Evolutionary conservation across 2,888 invertebrate species (phyloP), one percentile per base, ranked within the genome.

Genomic region (Conchocele bisecta): DNA sequence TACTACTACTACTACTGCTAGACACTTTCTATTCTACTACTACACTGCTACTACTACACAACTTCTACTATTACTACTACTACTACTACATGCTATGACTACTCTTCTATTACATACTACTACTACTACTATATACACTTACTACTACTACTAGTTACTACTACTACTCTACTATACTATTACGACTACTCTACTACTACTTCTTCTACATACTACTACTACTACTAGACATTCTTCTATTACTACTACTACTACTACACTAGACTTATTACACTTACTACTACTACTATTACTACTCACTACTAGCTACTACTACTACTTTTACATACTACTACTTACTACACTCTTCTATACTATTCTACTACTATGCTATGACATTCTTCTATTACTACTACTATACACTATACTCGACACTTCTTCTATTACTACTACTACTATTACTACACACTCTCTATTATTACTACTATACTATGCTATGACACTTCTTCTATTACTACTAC

Each of bases 221-320:
- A 24, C 56, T 56, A 35, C 56, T 39, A 6, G 15, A 6, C 13
- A 9, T 39, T 17, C 56, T 54, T 11, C 37, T 54, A 39, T 24
- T 39, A 39, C 31, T 56, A 24, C 28, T 56, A n/a, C 56, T 56
- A 13, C 17, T 7, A 24, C 2, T 7, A 39, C n/a, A n/a, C n/a
- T n/a, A n/a, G n/a, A n/a, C n/a, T n/a, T n/a, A n/a, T n/a, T n/a
- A 48, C 48, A n/a, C 17, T 15, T 48, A 48, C 48, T 53, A 53
- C 53, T 53, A n/a, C 53, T 31, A 53, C 53, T 53, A 17, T 35
- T 53, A 53, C 53, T 53, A 31, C 53, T 53, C 53, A 33, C n/a
- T 35, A 33, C 7, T 35, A 33, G 20, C 53, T 53, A 31, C 53
- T 53, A 31, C 53, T n/a, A 31, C 33, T 11, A 31, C 53, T 53